These are phyloP conservation scores for Thoracochromis brauschi DNA, from an alignment of 2,113 vertebrate species.

Conservation along the genomic window DNA sequence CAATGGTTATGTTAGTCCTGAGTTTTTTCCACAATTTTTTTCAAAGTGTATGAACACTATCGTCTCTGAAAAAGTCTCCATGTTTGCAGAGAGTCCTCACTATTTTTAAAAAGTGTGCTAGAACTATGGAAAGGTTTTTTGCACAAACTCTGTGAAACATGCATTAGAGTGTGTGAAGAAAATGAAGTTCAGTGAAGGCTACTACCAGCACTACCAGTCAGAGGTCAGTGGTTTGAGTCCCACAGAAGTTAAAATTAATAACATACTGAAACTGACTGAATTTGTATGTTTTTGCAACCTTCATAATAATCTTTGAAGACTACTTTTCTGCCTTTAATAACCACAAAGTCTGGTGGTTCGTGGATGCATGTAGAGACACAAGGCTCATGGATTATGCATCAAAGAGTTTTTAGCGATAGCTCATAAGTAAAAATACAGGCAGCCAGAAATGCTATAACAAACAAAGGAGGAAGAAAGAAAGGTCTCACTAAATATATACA, in stretches of 20 bases:
- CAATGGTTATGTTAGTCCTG: not conserved
- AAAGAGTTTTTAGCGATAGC: not conserved
- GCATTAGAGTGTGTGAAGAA: not conserved
- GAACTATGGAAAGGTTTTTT: not conserved
- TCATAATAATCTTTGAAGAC: not conserved
- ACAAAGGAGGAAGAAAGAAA: not conserved
- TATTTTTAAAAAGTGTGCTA: not conserved
- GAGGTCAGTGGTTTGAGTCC: not conserved
- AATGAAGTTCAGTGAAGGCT: not conserved
- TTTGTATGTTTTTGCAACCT: not conserved
- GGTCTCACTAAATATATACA: not conserved
- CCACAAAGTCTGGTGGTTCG: not conserved
- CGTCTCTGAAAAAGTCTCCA: not conserved
- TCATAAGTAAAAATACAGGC: not conserved
- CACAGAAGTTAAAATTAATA: not conserved
- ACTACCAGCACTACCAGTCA: not conserved
- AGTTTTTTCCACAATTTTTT: fast-evolving
- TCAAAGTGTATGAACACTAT: not conserved
- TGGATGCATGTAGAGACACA: not conserved
- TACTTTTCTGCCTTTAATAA: not conserved
- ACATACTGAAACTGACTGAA: not conserved
- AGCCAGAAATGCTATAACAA: not conserved
- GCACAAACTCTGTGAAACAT: fast-evolving
- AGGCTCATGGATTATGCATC: not conserved
- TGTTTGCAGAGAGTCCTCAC: not conserved